A percentile compares a stretch with the other conserved stretches of the same genome.
Conservation (phyloP, 2,797 vertebrate genomes). For the Odontamblyopus lacepedii region DNA sequence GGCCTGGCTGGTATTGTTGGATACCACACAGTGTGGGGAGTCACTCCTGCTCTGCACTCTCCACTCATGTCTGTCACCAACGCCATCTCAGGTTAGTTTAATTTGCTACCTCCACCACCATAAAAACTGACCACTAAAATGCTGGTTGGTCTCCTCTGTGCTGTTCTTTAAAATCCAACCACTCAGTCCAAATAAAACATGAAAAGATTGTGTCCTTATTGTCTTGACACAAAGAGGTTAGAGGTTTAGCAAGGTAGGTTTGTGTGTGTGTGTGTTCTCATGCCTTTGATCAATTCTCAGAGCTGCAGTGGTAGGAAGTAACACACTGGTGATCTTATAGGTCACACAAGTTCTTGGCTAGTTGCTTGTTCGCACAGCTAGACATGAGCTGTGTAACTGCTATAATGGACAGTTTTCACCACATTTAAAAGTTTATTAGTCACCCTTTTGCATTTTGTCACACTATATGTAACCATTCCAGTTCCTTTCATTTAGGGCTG, state of each 20-base stretch:
- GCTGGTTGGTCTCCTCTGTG: not conserved
- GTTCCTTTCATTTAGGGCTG: not conserved
- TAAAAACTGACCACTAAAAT: not conserved
- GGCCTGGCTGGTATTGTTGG: slow-evolving; percentile 81
- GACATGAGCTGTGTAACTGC: slow-evolving; percentile 36
- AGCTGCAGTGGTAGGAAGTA: slow-evolving; percentile 64
- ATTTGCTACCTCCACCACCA: slow-evolving; percentile 1
- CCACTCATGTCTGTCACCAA: slow-evolving; percentile 86
- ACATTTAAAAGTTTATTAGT: slow-evolving; percentile 42
- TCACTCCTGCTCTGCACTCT: slow-evolving; percentile 83
- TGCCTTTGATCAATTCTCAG: slow-evolving; percentile 62
- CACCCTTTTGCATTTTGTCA: slow-evolving; percentile 10
- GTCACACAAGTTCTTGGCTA: slow-evolving; percentile 46
- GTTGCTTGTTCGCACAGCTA: slow-evolving; percentile 36
- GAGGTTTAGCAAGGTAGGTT: slow-evolving; percentile 57
- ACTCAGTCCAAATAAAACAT: slow-evolving; percentile 39
- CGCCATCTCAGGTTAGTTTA: slow-evolving; percentile 82
- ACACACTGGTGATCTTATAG: slow-evolving; percentile 62
- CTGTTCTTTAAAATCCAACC: slow-evolving; percentile 1
- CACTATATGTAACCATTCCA: not conserved
- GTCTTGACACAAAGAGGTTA: slow-evolving; percentile 60
- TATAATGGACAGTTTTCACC: slow-evolving; percentile 41
- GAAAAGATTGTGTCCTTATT: slow-evolving; percentile 45
- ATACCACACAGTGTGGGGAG: slow-evolving; percentile 82
- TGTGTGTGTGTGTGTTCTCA: slow-evolving; percentile 60